Evolutionary conservation across 1,140 invertebrate species (phyloP), one percentile per base, ranked within the genome.

Genomic region (Gryon sp.): DNA sequence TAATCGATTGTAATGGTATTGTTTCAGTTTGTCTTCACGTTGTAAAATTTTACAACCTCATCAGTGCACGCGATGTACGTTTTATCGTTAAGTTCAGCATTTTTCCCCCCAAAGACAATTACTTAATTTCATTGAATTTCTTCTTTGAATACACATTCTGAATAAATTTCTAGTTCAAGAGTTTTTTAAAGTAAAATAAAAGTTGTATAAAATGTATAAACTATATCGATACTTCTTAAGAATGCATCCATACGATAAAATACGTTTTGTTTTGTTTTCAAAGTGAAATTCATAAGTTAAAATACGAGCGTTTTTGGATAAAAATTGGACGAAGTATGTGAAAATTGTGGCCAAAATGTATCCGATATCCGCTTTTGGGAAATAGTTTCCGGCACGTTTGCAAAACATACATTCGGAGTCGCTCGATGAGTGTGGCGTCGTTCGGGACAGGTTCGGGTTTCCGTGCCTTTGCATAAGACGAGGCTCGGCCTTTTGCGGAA

Each of bases 391-490:
- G 38, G 40, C 48, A 34, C 24, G 55, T 69, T 76, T 50, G 57
- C 57, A 63, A 69, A 76, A 57, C 63, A 76, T 52, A 69, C 73
- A 69, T 69, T 57, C 15, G 40, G 52, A 69, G 55, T 69, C 41
- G 63, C 16, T 53, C 36, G 62, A 53, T 60, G 52, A 26, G 53
- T 26, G 59, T 19, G 40, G 3, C 32, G 19, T 16, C 46, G 48
- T 55, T 57, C 46, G 59, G 53, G 30, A 62, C 72, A 63, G 65
- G 12, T 62, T 76, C 66, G 55, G 46, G 53, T 77, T 75, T 78
- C 66, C 78, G 78, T 76, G 78, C 66, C 60, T 80, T 66, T 74
- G 74, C 78, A 80, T 76, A 77, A 77, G 78, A 72, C 69, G 50
- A 60, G 65, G 46, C 16, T 66, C 52, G 48, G 53, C 40, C 45